Base-by-base conservation (phyloP, 1,140 invertebrate genomes). In the Ostrea edulis region DNA sequence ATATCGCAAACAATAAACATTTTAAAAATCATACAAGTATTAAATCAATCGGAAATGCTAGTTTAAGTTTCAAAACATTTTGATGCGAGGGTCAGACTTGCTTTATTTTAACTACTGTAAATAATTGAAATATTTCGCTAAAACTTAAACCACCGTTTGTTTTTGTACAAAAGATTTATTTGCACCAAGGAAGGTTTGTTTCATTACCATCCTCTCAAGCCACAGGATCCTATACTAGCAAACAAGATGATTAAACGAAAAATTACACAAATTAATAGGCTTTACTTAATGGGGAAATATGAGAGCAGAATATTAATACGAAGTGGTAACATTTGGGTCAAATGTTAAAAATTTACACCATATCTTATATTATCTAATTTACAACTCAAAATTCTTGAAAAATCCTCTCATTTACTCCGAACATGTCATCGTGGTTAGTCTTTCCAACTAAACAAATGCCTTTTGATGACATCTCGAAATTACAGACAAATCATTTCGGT, bases 231-330 rank as follows among this genome's bases (percentile, higher is more conserved):
- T 77, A 77, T 77, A 77, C 35, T 35, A 77, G 29, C 68, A 77
- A 77, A 77, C 68, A 77, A 25, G 25, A 77, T 77, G 29, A 77
- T 77, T 77, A 77, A 77, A 77, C 29, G 68, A 77, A 77, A 77
- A 77, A 77, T 77, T 77, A 77, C 68, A 35, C 68, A 77, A 77
- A 77, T 77, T 77, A 77, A 77, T 77, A 77, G 68, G 22, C 68
- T 77, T 77, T 77, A 77, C 68, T 77, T 77, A 35, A 29, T 77
- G 68, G 29, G 55, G 25, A 77, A 77, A 77, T 25, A 77, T 77
- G 22, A 25, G 68, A 77, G 29, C 68, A 77, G 68, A 77, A 77
- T 77, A 77, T 77, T 77, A 77, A 77, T 77, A 25, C 35, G 68
- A 77, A 35, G 68, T 77, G 29, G 68, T 77, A 77, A 77, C 25